A percentile compares a stretch with the other conserved stretches of the same genome.
Conservation (phyloP, 2,888 invertebrate species). For the Gymnosoma rotundatum region DNA sequence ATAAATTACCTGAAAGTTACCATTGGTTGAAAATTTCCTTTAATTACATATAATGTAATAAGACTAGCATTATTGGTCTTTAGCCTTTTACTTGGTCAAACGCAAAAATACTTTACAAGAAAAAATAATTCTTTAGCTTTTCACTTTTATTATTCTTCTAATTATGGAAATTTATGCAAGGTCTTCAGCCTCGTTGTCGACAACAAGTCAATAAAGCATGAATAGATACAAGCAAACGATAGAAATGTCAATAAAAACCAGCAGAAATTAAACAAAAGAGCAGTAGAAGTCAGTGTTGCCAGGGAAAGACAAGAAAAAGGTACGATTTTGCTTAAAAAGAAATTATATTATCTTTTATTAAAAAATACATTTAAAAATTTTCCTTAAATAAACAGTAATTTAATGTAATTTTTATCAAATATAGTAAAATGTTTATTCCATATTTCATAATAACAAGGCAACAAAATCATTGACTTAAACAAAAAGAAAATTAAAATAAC, state of each 20-base stretch:
- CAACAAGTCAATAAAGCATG: conserved; percentile 45
- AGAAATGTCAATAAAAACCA: not conserved
- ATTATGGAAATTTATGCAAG: conserved; percentile 65
- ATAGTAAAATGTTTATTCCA: no score
- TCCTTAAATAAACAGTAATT: no score
- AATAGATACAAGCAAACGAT: conserved; percentile 14
- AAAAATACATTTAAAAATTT: no score
- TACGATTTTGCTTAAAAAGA: no score
- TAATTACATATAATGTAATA: not conserved
- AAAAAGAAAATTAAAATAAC: no score
- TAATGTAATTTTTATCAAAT: no score
- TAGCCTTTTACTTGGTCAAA: conserved; percentile 14
- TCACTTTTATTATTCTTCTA: conserved; percentile 30
- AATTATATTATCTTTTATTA: no score
- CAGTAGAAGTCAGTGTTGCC: no score
- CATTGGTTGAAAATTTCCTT: not conserved
- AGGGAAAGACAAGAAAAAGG: no score
- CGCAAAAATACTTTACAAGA: no score
- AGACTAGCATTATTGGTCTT: conserved; percentile 3
- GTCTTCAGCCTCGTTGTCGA: conserved; percentile 51
- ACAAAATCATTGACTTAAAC: no score
- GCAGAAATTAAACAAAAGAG: not conserved
- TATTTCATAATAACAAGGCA: no score
- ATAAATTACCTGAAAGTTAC: not conserved
- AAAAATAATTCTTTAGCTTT: not conserved